Evolutionary conservation across 2,113 vertebrate species (phyloP).

Genomic region (Indicator maculatus): DNA sequence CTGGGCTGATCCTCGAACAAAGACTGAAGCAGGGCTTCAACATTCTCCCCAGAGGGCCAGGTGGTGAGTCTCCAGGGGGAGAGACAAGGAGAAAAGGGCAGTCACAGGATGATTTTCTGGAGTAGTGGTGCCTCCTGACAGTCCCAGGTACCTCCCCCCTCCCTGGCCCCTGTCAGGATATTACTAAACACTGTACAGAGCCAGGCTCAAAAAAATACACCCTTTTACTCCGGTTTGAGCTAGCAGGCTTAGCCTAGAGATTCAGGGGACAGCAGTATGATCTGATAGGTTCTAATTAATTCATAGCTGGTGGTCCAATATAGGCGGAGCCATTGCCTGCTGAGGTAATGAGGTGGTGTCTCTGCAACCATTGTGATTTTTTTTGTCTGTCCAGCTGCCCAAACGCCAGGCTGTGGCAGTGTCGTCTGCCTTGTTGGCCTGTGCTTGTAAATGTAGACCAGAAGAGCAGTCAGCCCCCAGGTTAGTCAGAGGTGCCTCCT

Average conservation of each 20-base stretch:
- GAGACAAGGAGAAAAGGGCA: neutral
- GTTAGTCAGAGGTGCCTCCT: neutral
- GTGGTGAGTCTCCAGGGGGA: accelerated
- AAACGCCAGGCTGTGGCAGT: neutral
- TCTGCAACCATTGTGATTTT: neutral
- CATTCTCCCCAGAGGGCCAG: neutral
- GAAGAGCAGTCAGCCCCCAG: neutral
- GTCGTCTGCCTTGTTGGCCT: neutral
- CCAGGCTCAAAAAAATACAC: neutral
- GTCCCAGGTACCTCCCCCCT: neutral
- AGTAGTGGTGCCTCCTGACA: neutral
- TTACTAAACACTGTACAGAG: neutral
- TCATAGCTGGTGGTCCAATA: neutral
- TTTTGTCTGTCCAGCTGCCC: neutral
- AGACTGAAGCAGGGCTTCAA: neutral
- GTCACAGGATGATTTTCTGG: neutral
- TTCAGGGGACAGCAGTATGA: neutral
- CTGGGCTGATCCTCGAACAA: neutral
- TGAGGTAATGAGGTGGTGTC: neutral
- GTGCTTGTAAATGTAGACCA: neutral
- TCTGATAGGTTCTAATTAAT: neutral
- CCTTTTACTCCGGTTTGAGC: neutral
- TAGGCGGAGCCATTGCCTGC: accelerated
- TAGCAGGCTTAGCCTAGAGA: neutral
- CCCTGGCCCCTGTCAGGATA: neutral